Evolutionary conservation across 2,888 invertebrate species (phyloP).

Genomic region (Hydroisotoma schaefferi): DNA sequence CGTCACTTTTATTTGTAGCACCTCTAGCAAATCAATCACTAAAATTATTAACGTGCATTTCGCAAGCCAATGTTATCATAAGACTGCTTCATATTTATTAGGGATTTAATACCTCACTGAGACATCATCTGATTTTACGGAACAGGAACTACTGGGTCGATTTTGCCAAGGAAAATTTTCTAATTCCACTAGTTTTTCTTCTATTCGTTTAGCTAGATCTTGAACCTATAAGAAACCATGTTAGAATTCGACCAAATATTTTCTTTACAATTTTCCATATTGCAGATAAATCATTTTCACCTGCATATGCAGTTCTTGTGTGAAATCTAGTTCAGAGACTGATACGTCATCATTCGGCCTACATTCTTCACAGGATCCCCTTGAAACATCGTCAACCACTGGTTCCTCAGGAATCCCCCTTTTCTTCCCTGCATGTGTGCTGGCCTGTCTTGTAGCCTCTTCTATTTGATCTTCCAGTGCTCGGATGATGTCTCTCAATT

Average conservation of each 20-base stretch:
- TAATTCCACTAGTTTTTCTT: conserved; percentile 67
- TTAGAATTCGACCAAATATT: not conserved
- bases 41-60: not conserved
- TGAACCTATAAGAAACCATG: conserved; percentile 52
- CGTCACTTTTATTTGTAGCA: no score
- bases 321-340: conserved; percentile 15
- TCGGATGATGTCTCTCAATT: conserved; percentile 71
- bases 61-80: not conserved
- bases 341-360: conserved; percentile 8
- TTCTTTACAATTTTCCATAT: no score
- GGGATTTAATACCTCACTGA: conserved; percentile 55
- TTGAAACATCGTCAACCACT: conserved; percentile 5
- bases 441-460: conserved; percentile 48
- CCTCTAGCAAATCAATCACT: no score
- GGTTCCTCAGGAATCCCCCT: conserved; percentile 8
- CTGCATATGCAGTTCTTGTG: conserved; percentile 30
- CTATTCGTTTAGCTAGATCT: conserved; percentile 65
- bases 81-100: not conserved
- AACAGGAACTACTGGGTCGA: conserved; percentile 45
- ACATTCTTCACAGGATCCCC: conserved; percentile 4
- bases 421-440: conserved; percentile 16
- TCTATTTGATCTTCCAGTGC: conserved; percentile 73
- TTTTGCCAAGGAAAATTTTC: conserved; percentile 66
- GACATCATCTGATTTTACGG: conserved; percentile 69
- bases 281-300: conserved; percentile 7